These are phyloP conservation scores for Corydoras maculifer DNA, from an alignment of 2,113 vertebrate species.

Conservation along the genomic window DNA sequence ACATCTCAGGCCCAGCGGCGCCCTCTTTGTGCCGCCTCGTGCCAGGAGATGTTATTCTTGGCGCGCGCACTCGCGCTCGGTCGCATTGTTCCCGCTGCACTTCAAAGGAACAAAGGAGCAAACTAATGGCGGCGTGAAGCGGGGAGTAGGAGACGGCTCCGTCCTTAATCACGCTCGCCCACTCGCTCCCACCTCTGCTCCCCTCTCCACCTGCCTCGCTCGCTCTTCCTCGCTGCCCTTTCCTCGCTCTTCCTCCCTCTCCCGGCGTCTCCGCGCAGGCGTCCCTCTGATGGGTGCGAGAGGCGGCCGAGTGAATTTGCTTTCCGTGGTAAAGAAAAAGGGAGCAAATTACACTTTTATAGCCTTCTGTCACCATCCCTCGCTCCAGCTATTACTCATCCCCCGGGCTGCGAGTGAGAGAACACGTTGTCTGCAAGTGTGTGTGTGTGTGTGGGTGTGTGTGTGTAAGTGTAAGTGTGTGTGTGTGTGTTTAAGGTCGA, in stretches of 20 bases:
- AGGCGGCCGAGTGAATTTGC: slow-evolving; percentile 63
- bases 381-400: slow-evolving; percentile 63
- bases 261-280: slow-evolving; percentile 28
- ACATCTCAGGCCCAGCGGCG: slow-evolving; percentile 10
- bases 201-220: slow-evolving; percentile 15
- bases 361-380: slow-evolving; percentile 67
- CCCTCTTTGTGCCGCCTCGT: slow-evolving; percentile 17
- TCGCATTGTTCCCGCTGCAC: slow-evolving; percentile 33
- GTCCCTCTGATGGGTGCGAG: slow-evolving; percentile 65
- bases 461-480: too few species aligned
- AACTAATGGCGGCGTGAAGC: slow-evolving; percentile 37
- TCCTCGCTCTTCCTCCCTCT: slow-evolving; percentile 9
- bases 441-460: slow-evolving; percentile 50
- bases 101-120: slow-evolving; percentile 37
- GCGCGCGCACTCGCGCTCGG: background rate
- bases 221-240: background rate
- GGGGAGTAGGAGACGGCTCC: slow-evolving; percentile 23
- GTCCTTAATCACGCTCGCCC: slow-evolving; percentile 35
- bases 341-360: slow-evolving; percentile 72
- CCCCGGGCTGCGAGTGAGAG: slow-evolving; percentile 38
- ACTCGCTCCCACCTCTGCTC: slow-evolving; percentile 31
- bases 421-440: background rate
- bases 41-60: slow-evolving; percentile 30
- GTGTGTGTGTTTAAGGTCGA: slow-evolving; percentile 36
- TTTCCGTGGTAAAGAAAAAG: slow-evolving; percentile 68